These are phyloP conservation scores for Drosophila nikananu DNA, from an alignment of 1,140 invertebrate species.

Conservation along the genomic window DNA sequence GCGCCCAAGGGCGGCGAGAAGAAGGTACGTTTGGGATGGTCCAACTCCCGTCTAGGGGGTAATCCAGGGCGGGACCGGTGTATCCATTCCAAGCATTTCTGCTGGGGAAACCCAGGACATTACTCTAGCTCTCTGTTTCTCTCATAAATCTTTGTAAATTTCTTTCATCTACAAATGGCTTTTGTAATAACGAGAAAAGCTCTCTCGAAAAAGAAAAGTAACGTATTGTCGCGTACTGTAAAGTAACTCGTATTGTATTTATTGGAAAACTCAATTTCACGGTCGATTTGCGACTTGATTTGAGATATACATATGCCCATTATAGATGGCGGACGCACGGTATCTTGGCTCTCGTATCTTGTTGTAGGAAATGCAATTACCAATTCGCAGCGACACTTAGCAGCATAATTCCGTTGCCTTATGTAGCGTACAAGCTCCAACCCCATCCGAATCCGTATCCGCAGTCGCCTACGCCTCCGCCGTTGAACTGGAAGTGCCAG, in stretches of 20 bases:
- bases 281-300: conserved; percentile 74
- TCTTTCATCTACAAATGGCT: conserved; percentile 57
- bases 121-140: background rate
- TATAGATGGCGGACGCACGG: conserved; percentile 57
- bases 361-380: conserved; percentile 76
- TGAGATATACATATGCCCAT: conserved; percentile 38
- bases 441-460: conserved; percentile 17
- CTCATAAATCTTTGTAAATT: conserved; percentile 54
- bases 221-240: conserved; percentile 54
- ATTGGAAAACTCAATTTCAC: conserved; percentile 75
- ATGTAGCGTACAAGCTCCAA: conserved; percentile 41
- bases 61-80: conserved; percentile 18
- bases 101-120: conserved; percentile 15
- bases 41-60: background rate
- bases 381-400: conserved; percentile 62
- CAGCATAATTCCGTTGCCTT: conserved; percentile 64
- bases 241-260: conserved; percentile 51
- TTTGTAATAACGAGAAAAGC: conserved; percentile 43
- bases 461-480: conserved; percentile 7
- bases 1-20: conserved; percentile 95
- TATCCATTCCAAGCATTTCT: conserved; percentile 9
- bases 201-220: conserved; percentile 42
- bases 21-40: conserved; percentile 89
- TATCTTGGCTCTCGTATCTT: conserved; percentile 58
- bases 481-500: conserved; percentile 13